Evolutionary conservation across 2,888 invertebrate genomes (phyloP).

Genomic region (Thymelicus lineola): DNA sequence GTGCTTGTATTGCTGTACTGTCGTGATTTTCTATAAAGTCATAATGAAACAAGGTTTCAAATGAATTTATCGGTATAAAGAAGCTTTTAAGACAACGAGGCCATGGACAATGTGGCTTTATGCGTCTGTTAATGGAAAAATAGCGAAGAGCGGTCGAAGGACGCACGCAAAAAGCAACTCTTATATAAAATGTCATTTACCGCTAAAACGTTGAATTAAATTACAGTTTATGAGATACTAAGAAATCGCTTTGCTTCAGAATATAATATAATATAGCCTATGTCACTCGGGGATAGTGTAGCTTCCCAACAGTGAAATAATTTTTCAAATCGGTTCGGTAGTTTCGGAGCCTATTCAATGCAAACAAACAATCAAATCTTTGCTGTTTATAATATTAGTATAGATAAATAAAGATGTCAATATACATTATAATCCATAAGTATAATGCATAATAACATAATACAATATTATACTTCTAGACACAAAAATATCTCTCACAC

Average conservation of each 20-base stretch:
- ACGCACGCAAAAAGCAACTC: slow-evolving; percentile 13
- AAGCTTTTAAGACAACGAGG: slow-evolving; percentile 26
- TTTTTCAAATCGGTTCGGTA: too few species aligned
- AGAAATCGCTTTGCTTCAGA: too few species aligned
- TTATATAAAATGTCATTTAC: slow-evolving; percentile 15
- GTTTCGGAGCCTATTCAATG: too few species aligned
- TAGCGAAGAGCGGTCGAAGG: slow-evolving; percentile 17
- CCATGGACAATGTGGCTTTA: slow-evolving; percentile 15
- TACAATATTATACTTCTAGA: too few species aligned
- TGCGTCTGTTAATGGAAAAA: slow-evolving; percentile 26
- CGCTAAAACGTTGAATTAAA: slow-evolving; percentile 8
- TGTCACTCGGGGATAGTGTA: too few species aligned
- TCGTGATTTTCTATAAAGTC: not conserved
- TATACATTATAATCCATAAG: too few species aligned
- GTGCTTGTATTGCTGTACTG: not conserved
- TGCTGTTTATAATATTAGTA: too few species aligned
- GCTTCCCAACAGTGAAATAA: too few species aligned
- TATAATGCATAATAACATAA: too few species aligned
- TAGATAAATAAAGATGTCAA: not conserved
- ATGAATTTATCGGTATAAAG: slow-evolving; percentile 13
- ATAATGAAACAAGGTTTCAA: not conserved
- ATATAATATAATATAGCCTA: too few species aligned
- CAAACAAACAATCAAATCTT: too few species aligned
- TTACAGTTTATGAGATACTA: not conserved
- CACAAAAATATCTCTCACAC: too few species aligned